Conservation (phyloP, 1,140 invertebrate genomes). For the Bombus confusus region DNA sequence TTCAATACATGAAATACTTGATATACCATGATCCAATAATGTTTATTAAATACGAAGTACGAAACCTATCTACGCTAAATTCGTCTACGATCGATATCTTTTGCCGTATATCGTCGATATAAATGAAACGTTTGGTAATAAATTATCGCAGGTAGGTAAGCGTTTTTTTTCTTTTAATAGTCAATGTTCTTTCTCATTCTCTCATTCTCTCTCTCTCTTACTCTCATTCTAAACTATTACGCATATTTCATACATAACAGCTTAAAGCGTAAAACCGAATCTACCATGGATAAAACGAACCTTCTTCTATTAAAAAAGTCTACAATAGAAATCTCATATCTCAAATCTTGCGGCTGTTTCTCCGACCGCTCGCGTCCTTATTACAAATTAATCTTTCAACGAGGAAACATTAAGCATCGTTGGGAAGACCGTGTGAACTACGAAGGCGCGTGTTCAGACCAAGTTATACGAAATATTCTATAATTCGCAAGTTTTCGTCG, state of each 20-base stretch:
- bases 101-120: slow-evolving; percentile 51
- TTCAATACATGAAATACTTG: slow-evolving; percentile 66
- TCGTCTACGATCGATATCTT: slow-evolving; percentile 62
- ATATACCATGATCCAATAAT: slow-evolving; percentile 71
- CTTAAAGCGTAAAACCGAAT: slow-evolving; percentile 44
- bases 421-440: slow-evolving; percentile 65
- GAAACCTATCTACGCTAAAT: slow-evolving; percentile 71
- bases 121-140: slow-evolving; percentile 65
- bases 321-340: slow-evolving; percentile 45
- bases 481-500: background rate
- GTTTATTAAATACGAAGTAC: slow-evolving; percentile 72
- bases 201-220: slow-evolving; percentile 33
- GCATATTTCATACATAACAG: slow-evolving; percentile 1
- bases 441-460: slow-evolving; percentile 41
- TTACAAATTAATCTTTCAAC: slow-evolving; percentile 30
- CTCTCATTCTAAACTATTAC: slow-evolving; percentile 18
- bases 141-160: slow-evolving; percentile 57
- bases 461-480: background rate
- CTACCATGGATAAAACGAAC: slow-evolving; percentile 58
- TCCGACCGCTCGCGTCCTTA: slow-evolving; percentile 14
- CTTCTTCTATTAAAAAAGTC: slow-evolving; percentile 31
- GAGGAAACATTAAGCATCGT: slow-evolving; percentile 60
- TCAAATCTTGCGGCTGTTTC: slow-evolving; percentile 4
- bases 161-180: slow-evolving; percentile 10
- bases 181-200: background rate